phyloP scores from a whole-genome alignment of 2,797 vertebrate species.

The Vultur gryphus region DNA sequence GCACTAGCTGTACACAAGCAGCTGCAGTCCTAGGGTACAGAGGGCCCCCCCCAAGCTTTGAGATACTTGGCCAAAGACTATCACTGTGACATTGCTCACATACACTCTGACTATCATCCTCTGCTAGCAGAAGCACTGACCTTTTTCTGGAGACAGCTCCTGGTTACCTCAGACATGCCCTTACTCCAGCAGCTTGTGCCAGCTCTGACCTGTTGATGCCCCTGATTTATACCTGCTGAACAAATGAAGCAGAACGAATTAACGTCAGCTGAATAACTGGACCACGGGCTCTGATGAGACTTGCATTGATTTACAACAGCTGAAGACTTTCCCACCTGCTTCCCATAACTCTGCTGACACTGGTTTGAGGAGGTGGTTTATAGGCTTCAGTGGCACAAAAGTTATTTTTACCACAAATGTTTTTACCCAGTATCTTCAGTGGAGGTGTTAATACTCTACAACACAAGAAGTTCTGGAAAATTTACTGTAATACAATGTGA shows the following conservation, averaged over 20 bases:
- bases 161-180: fast-evolving
- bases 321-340: background rate
- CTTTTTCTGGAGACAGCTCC: background rate
- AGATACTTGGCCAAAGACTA: no score
- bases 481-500: no score
- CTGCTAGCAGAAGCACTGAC: background rate
- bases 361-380: background rate
- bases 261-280: background rate
- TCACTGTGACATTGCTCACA: fast-evolving
- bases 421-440: background rate
- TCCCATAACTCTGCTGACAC: background rate
- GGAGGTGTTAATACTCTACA: background rate
- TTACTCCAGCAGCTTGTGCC: fast-evolving
- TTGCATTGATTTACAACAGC: background rate
- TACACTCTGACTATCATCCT: fast-evolving
- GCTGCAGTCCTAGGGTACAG: background rate
- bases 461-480: background rate
- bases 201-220: fast-evolving
- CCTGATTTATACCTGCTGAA: background rate
- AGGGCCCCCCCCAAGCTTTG: background rate
- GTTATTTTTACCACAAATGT: background rate
- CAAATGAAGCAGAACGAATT: background rate
- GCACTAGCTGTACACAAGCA: no score
- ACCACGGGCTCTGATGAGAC: background rate
- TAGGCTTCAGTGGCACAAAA: background rate